Base-by-base conservation (phyloP, 2,888 invertebrate genomes). In the Synergus gifuensis region DNA sequence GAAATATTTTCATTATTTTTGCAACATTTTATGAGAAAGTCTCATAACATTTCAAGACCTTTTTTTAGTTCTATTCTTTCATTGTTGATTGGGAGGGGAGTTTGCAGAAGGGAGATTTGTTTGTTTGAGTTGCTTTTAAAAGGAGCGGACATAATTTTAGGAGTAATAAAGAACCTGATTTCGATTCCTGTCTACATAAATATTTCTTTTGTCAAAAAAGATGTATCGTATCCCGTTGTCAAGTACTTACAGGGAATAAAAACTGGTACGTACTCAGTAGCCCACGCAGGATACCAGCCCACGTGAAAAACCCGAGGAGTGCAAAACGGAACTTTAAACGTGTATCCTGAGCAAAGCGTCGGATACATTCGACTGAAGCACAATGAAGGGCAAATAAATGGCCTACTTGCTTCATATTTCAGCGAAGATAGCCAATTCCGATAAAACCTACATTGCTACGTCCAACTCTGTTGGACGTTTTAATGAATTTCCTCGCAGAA, bases 221-320 rank as follows among this genome's bases (percentile, higher is more conserved):
- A 58, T 73, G 73, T 73, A 73, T 73, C 54, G 73, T 49, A 73
- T 73, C 73, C 73, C 73, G 73, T 40, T 73, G 73, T 73, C 73
- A 54, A 73, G 73, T 73, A 73, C 73, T 73, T 58, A 58, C 73
- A 36, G 73, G 36, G 54, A 73, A 73, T 54, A 73, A 40, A 73
- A 73, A 73, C n/a, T 28, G 54, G 73, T 73, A 58, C 73, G 73
- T 73, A 73, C 73, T 73, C 83, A 77, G 58, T 69, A 77, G 46
- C 83, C 83, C 81, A 83, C 83, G 83, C 83, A 80, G 42, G 42
- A 54, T 42, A 14, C 22, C 82, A 22, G 77, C 83, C 83, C 78
- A 83, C 83, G 81, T 81, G 80, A 81, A 76, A 82, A 79, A 69
- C 78, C 67, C 40, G 73, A 67, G 77, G 76, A 78, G 81, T 82